Evolutionary conservation across 2,888 invertebrate species (phyloP).

Genomic region (Mythimna impura): DNA sequence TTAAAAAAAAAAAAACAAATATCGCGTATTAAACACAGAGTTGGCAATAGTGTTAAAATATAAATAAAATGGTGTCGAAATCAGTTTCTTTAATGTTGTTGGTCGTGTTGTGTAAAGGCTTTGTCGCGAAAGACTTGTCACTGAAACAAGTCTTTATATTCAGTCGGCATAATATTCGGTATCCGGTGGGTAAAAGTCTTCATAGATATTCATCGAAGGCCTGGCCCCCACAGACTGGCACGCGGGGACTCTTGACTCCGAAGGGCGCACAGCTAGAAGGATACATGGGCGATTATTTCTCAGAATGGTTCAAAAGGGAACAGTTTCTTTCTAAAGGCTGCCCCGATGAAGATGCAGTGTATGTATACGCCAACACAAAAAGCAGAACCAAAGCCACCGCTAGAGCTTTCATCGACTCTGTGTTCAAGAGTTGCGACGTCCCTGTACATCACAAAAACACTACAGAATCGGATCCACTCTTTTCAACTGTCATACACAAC

Average conservation of each 20-base stretch:
- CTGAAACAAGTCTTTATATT: slow-evolving; percentile 59
- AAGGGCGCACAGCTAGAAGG: slow-evolving; percentile 49
- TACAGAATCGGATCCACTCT: slow-evolving; percentile 38
- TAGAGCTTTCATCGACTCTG: slow-evolving; percentile 33
- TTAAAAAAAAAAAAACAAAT: not conserved
- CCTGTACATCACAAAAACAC: slow-evolving; percentile 31
- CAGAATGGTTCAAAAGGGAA: slow-evolving; percentile 51
- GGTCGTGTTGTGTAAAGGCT: slow-evolving; percentile 17
- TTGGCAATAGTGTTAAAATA: slow-evolving; percentile 9
- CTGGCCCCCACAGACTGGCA: slow-evolving; percentile 33
- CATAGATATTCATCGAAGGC: slow-evolving; percentile 36
- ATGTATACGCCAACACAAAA: slow-evolving; percentile 28
- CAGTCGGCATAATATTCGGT: slow-evolving; percentile 55
- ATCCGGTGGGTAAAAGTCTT: slow-evolving; percentile 12
- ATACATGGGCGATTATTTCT: slow-evolving; percentile 57
- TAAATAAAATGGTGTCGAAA: slow-evolving; percentile 31
- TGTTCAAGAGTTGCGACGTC: slow-evolving; percentile 37
- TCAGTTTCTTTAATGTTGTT: slow-evolving; percentile 25
- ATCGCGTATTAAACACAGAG: not conserved
- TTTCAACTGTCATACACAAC: slow-evolving; percentile 41
- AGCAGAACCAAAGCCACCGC: slow-evolving; percentile 47
- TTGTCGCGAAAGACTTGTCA: slow-evolving; percentile 11
- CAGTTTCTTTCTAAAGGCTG: slow-evolving; percentile 42
- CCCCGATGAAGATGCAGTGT: slow-evolving; percentile 45
- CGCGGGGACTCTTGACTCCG: slow-evolving; percentile 40